These are phyloP conservation scores for Sylvia atricapilla DNA, from an alignment of 2,113 vertebrate genomes.

Conservation along the genomic window DNA sequence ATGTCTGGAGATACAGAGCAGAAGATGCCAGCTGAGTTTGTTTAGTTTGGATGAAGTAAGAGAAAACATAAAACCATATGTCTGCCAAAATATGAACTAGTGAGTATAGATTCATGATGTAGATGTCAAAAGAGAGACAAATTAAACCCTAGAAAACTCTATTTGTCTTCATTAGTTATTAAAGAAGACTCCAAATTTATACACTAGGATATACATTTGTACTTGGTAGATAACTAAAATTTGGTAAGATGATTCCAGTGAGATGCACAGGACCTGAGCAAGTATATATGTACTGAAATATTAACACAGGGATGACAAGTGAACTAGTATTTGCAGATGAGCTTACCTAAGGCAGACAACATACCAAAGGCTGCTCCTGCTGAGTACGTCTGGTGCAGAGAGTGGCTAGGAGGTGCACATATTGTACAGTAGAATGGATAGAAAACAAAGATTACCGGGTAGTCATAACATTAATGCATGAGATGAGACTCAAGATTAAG, in stretches of 20 bases:
- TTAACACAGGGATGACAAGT: neutral
- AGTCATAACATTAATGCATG: neutral
- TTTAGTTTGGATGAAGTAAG: neutral
- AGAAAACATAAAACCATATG: neutral
- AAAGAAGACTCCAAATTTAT: neutral
- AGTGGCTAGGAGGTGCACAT: too few species aligned
- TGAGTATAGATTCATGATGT: neutral
- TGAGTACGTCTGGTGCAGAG: accelerated
- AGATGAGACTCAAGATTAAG: neutral
- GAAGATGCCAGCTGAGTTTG: neutral
- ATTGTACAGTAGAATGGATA: neutral
- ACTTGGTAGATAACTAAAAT: neutral
- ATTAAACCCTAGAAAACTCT: neutral
- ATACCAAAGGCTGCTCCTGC: neutral
- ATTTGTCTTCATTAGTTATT: neutral
- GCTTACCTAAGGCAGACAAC: neutral
- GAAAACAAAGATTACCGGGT: neutral
- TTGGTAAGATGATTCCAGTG: neutral
- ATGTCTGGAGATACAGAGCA: neutral
- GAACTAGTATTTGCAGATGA: neutral
- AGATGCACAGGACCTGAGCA: neutral
- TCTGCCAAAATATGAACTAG: neutral
- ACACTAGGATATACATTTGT: neutral
- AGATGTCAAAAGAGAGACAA: neutral
- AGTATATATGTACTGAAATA: neutral